Evolutionary conservation across 30 jellyfish, hydroid and myxozoan species (phyloP).

Genomic region (Chironex yamaguchii): DNA sequence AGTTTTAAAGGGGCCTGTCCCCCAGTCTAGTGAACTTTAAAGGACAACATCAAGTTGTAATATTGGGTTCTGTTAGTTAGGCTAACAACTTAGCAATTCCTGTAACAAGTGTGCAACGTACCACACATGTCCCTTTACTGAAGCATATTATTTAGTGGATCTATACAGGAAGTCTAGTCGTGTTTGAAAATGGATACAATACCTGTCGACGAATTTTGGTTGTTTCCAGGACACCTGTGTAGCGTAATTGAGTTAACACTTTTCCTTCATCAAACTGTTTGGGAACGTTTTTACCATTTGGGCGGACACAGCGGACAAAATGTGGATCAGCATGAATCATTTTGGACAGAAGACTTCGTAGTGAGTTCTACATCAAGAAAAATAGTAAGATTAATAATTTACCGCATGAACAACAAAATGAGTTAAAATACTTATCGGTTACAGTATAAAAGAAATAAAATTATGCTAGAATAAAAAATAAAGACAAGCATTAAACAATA

Average conservation of each 20-base stretch:
- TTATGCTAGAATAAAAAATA: too few relatives aligned
- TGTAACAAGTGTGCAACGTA: too few relatives aligned
- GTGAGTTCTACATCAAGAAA: slow-evolving; percentile 70
- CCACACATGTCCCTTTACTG: neutral
- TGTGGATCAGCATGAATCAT: slow-evolving; percentile 94
- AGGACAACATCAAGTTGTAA: neutral
- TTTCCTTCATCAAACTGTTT: slow-evolving; percentile 70
- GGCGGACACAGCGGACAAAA: slow-evolving; percentile 97
- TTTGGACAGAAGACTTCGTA: slow-evolving; percentile 93
- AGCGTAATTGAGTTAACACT: slow-evolving; percentile 86
- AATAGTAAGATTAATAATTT: too few relatives aligned
- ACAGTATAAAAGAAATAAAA: too few relatives aligned
- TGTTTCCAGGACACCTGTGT: slow-evolving; percentile 99
- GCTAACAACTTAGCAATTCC: too few relatives aligned
- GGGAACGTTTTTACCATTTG: slow-evolving; percentile 82
- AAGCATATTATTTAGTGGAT: too few relatives aligned
- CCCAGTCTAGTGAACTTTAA: too few relatives aligned
- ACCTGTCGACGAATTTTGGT: slow-evolving; percentile 88
- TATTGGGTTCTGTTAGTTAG: too few relatives aligned
- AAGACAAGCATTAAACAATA: too few relatives aligned
- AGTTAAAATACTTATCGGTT: too few relatives aligned
- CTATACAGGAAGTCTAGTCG: neutral
- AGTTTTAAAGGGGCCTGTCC: too few relatives aligned
- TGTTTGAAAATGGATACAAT: neutral
- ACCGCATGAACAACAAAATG: too few relatives aligned